Evolutionary conservation across 2,113 vertebrate species (phyloP), one percentile per base, ranked within the genome.

Genomic region (Silurus asotus): DNA sequence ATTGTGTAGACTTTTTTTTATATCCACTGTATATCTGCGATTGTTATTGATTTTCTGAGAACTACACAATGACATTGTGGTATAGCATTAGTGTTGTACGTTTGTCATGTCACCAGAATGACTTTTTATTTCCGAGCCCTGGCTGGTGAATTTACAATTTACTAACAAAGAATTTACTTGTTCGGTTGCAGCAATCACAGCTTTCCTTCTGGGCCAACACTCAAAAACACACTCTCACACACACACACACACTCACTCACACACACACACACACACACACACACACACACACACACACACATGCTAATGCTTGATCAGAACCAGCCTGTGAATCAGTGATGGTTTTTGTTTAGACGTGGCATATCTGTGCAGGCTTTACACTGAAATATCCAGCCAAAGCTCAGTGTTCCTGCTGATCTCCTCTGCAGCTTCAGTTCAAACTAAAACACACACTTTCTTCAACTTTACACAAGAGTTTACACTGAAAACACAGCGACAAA

Each of bases 81-180:
- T 53, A 87, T 87, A 55, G 74, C 55, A 65, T 67, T 14, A 0
- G 20, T 76, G 5, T 13, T 7, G 10, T 9, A 23, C 15, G 49
- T 76, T 76, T 76, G 49, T 55, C 49, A n/a, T 76, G 53, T n/a
- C 5, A 25, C n/a, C 51, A 55, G 64, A 72, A 82, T 61, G 79
- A 70, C 51, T 82, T 92, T 65, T 86, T 75, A 87, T 88, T 81
- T 88, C 62, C 86, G 58, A 74, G 87, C 65, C 62, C 81, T 81
- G 62, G 88, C 83, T 83, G 87, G 53, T 70, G 70, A 90, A 86
- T 88, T 65, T 83, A 89, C 37, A 89, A 90, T 74, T 55, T 80
- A 67, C 55, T 49, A 82, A 90, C 89, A 89, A 82, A 88, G 79
- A 74, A 82, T 87, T 82, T 69, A 84, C 81, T 92, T 88, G 87